Conservation (phyloP, 2,797 vertebrate genomes). For the Sitta carolinensis region DNA sequence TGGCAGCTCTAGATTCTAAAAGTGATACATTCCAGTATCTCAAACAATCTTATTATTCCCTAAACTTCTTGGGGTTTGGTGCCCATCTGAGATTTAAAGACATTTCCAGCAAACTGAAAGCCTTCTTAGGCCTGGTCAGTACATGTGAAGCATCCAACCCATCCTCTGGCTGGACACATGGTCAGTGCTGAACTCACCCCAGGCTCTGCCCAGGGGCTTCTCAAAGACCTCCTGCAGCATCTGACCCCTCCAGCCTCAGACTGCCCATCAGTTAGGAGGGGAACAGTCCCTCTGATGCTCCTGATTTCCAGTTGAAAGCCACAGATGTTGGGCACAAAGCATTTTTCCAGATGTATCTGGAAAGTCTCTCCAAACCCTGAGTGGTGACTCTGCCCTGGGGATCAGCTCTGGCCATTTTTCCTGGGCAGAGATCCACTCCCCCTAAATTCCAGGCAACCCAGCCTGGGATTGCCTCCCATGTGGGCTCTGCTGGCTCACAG, state of each 20-base stretch:
- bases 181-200: background rate
- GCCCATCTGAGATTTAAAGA: background rate
- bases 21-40: background rate
- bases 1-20: background rate
- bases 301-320: background rate
- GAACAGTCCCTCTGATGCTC: background rate
- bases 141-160: background rate
- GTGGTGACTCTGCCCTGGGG: background rate
- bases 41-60: rapidly evolving
- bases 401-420: background rate
- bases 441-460: background rate
- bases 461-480: background rate
- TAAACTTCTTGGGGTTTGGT: background rate
- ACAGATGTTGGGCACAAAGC: background rate
- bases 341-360: background rate
- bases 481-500: background rate
- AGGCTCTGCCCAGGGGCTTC: background rate
- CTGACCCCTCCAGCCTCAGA: background rate
- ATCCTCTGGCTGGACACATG: background rate
- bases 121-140: background rate
- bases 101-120: background rate
- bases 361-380: background rate
- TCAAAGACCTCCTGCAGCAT: background rate
- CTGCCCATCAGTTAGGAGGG: background rate
- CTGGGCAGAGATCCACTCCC: background rate